Conservation (phyloP, 2,888 invertebrate species). For the Agrotis clavis region DNA sequence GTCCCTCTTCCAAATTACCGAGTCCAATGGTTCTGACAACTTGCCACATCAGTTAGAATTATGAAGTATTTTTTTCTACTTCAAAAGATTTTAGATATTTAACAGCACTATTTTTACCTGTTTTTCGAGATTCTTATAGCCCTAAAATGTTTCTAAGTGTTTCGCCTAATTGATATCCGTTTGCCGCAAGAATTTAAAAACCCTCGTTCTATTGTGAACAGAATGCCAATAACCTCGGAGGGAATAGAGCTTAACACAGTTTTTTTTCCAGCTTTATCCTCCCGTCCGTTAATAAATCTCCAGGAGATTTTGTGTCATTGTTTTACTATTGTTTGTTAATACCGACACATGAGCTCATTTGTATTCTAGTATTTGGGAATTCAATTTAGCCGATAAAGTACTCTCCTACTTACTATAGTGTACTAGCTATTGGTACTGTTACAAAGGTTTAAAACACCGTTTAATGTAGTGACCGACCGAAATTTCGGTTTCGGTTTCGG, state of each 20-base stretch:
- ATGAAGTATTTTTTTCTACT: background rate
- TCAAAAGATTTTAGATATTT: slow-evolving; percentile 3
- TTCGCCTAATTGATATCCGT: slow-evolving; percentile 68
- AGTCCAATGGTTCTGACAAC: background rate
- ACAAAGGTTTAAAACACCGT: no score
- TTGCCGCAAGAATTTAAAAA: slow-evolving; percentile 59
- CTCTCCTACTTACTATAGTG: background rate
- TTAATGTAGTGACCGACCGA: no score
- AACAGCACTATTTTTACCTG: slow-evolving; percentile 1
- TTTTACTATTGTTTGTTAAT: no score
- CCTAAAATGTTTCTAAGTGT: slow-evolving; percentile 40
- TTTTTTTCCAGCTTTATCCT: no score
- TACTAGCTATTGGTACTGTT: no score
- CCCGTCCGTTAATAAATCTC: no score
- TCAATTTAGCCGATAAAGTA: background rate
- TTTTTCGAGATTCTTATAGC: slow-evolving; percentile 15
- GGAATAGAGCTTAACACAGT: background rate
- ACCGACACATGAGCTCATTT: no score
- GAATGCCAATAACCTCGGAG: slow-evolving; percentile 34
- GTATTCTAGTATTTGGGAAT: background rate
- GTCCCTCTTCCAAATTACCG: background rate
- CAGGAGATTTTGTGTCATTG: no score
- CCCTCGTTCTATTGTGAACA: slow-evolving; percentile 23
- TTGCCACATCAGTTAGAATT: background rate
- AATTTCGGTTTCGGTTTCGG: no score